Percentiles rank a stretch among this genome's conserved stretches.
Conservation (phyloP, 2,888 invertebrate species). For the Cyclophora punctaria region DNA sequence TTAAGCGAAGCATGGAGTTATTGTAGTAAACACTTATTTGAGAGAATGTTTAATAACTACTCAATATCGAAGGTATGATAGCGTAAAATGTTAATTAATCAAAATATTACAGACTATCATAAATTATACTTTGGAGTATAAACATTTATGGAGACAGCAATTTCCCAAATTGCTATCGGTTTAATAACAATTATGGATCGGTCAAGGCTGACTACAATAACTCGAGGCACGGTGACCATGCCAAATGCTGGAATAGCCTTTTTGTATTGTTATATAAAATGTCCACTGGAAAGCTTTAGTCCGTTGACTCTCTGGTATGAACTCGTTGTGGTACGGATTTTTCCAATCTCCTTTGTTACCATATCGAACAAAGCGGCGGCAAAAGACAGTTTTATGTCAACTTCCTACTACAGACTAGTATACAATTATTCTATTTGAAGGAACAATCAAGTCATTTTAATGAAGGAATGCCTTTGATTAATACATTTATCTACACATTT, state of each 20-base stretch:
- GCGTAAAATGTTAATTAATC: too few species aligned
- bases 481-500: too few species aligned
- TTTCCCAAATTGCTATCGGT: too few species aligned
- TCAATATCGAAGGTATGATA: too few species aligned
- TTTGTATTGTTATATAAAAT: slow-evolving; percentile 1
- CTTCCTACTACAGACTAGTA: not conserved
- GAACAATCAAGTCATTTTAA: too few species aligned
- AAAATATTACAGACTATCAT: too few species aligned
- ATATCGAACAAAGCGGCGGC: slow-evolving; percentile 8
- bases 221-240: not conserved
- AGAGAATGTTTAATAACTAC: too few species aligned
- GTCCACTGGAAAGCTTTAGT: slow-evolving; percentile 3
- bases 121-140: too few species aligned
- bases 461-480: too few species aligned
- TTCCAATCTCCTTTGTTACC: slow-evolving; percentile 12
- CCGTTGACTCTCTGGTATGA: slow-evolving; percentile 7
- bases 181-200: not conserved
- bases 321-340: slow-evolving; percentile 6
- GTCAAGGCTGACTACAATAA: not conserved
- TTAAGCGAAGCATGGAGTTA: too few species aligned
- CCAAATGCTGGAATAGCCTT: not conserved
- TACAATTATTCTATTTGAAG: not conserved
- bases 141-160: too few species aligned
- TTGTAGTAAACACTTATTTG: too few species aligned
- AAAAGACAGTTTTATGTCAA: slow-evolving; percentile 7